Base-by-base conservation (phyloP, 2,888 invertebrate species). In the Phengaris alcon region DNA sequence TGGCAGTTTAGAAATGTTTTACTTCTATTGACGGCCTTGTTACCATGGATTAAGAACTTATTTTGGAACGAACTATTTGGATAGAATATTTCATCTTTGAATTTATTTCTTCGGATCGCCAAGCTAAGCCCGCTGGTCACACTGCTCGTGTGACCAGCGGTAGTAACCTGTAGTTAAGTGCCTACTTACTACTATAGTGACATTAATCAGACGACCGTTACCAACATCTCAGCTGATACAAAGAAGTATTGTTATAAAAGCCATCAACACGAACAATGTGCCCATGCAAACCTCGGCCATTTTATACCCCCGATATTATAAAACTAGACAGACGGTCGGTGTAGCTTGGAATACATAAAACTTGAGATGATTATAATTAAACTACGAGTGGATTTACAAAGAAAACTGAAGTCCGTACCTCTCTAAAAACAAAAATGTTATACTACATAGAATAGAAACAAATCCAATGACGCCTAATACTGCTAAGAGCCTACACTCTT, bases 171-270 rank as follows among this genome's bases (percentile, higher is more conserved):
- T 22, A 22, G 22, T 35, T 35, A 35, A 35, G 35, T 35, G 35
- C 35, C 8, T 8, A 48, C 8, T 7, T 57, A 59, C 59, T 22
- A 59, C 22, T 7, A 52, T 52, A 64, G 35, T 64, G 10, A 64
- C 12, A 35, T 64, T 64, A 64, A 64, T 64, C 64, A 64, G 35
- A 64, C 64, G 64, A 64, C 35, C 64, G 64, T 64, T 64, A 64
- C 22, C 3, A 59, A 59, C 15, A 22, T 44, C 64, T 64, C 64
- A 64, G 64, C 64, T 35, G 64, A 12, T 35, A 64, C 64, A 64
- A 64, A 12, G 64, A 64, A 44, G 64, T 64, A 64, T 64, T 64
- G 64, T 64, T 64, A 64, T 64, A 64, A 64, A 12, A 64, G 64
- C 64, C 64, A 64, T 64, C 64, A 35, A 44, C 12, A 44, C 35